These are phyloP conservation scores for Tigriopus japonicus DNA, from an alignment of 1,140 invertebrate genomes.

Conservation along the genomic window DNA sequence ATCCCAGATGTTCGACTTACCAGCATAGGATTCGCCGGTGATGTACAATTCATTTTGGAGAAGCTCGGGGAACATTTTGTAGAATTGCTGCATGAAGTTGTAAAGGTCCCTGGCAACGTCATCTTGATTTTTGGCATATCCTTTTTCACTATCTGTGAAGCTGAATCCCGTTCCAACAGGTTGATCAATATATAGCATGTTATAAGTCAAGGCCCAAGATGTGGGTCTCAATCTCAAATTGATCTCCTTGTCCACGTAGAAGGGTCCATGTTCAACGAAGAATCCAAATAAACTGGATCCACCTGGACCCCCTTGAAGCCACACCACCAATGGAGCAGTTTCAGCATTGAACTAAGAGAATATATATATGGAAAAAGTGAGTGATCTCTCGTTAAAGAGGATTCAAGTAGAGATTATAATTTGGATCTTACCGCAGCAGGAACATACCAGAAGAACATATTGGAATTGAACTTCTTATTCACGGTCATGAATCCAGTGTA, in stretches of 20 bases:
- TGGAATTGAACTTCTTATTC: constrained; percentile 51
- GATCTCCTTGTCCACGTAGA: constrained; percentile 36
- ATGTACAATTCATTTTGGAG: constrained; percentile 48
- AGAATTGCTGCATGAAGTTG: constrained; percentile 45
- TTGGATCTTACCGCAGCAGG: constrained; percentile 35
- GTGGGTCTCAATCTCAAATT: constrained; percentile 39
- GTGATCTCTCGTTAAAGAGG: too few relatives aligned
- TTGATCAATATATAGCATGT: constrained; percentile 66
- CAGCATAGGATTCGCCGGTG: constrained; percentile 69
- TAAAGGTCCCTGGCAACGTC: constrained; percentile 45
- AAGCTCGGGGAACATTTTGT: constrained; percentile 45
- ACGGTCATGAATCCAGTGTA: constrained; percentile 53
- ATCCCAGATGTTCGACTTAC: too few relatives aligned
- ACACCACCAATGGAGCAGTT: constrained; percentile 49
- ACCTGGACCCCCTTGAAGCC: constrained; percentile 69
- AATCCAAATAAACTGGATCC: constrained; percentile 55
- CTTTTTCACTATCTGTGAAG: constrained; percentile 29
- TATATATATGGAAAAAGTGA: too few relatives aligned
- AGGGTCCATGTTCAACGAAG: constrained; percentile 62
- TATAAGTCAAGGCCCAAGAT: constrained; percentile 50
- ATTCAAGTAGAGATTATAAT: too few relatives aligned
- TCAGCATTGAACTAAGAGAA: constrained; percentile 21
- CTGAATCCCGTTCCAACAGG: constrained; percentile 47
- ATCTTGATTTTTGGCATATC: constrained; percentile 41
- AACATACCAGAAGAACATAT: constrained; percentile 78